Evolutionary conservation across 2,113 vertebrate species (phyloP), one percentile per base, ranked within the genome.

Genomic region (Emydocephalus ijimae): DNA sequence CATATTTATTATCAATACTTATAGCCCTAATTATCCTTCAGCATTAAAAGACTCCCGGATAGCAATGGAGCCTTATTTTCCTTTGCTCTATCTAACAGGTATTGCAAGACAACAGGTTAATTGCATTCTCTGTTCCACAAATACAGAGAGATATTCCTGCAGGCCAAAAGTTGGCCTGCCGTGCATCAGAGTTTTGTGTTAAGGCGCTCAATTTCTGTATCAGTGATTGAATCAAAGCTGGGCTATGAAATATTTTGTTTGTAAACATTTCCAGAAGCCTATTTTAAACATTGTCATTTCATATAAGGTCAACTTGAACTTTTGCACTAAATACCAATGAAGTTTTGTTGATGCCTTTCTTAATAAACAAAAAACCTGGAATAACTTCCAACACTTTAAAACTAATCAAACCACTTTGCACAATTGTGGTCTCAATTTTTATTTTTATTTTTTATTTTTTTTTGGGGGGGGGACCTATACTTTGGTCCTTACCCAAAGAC

Each of bases 251-350:
- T 96, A 95, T 81, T 74, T 95, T 92, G 92, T 91, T 95, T 91
- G 64, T 92, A 96, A 96, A 91, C 94, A 96, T 91, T 94, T 97
- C 96, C 90, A 96, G 20, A 95, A 96, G 92, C 50, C 81, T 95
- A 89, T 92, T 96, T 94, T 92, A 95, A 57, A 93, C 95, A 92
- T 90, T 95, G 94, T 95, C 96, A 96, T 96, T 96, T 97, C 96
- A 95, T 94, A 93, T 95, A 94, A 94, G 93, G 95, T 95, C 90
- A 95, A 94, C 91, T 95, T 93, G 93, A 54, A 95, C 93, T 95
- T 95, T 97, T 98, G 97, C 98, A 98, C 97, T 97, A 96, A 96
- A 96, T 96, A 98, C 97, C 97, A 96, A 95, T 88, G 95, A 97
- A 97, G 96, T 94, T 97, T 93, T 96, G 92, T 95, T 97, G 93